These are phyloP conservation scores for Monoplex corrugatus DNA, from an alignment of 2,888 invertebrate species.

Conservation along the genomic window DNA sequence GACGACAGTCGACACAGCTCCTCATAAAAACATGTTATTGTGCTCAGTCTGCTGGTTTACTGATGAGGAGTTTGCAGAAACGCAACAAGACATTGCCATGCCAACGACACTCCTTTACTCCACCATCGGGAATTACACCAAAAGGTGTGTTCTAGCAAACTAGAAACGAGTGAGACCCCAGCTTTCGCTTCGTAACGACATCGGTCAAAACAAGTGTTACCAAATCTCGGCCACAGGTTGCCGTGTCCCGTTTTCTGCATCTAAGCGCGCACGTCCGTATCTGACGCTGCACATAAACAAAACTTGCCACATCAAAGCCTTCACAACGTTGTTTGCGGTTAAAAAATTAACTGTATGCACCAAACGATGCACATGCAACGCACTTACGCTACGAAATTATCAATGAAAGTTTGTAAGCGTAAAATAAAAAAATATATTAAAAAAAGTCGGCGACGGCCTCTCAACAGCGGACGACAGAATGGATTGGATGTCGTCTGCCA, in stretches of 20 bases:
- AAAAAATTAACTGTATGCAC: background rate
- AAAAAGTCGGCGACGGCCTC: background rate
- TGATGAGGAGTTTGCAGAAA: background rate
- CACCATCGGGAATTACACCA: background rate
- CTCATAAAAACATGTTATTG: no score
- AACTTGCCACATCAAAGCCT: background rate
- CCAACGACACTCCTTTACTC: background rate
- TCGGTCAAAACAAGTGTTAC: slow-evolving; percentile 36
- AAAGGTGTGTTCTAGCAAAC: background rate
- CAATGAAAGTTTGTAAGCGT: slow-evolving; percentile 32
- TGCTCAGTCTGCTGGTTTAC: no score
- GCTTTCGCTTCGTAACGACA: slow-evolving; percentile 22
- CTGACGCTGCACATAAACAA: background rate
- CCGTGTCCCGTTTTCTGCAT: slow-evolving; percentile 15
- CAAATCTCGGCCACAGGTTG: slow-evolving; percentile 40
- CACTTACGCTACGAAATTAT: background rate
- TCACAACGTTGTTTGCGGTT: background rate
- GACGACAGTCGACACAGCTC: no score
- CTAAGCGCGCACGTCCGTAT: background rate
- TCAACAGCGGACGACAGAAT: slow-evolving; percentile 29
- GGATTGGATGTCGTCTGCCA: slow-evolving; percentile 25
- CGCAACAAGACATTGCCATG: background rate
- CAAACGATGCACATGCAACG: background rate
- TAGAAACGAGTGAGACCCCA: background rate
- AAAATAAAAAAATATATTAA: no score